Conservation (phyloP, 64 coral and sea anemone genomes). For the Pocillopora verrucosa region DNA sequence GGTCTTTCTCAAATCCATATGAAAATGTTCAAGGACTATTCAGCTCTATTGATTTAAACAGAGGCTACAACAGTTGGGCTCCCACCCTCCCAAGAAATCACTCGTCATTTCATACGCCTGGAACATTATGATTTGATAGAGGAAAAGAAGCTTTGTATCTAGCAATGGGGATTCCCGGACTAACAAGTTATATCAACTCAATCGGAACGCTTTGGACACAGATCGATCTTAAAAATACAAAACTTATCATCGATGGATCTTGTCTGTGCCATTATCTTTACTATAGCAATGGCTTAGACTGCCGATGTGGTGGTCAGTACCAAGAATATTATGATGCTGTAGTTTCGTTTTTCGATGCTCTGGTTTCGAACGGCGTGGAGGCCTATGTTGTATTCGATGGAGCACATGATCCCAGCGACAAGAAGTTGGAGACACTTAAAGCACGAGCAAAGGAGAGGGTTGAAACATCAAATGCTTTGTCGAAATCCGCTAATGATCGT, state of each 20-base stretch:
- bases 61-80: not conserved
- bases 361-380: constrained; percentile 32
- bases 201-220: constrained; percentile 50
- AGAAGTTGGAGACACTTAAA: constrained; percentile 65
- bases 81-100: not conserved
- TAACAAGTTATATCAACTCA: constrained; percentile 67
- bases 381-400: constrained; percentile 74
- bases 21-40: not conserved
- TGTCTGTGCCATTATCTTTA: constrained; percentile 62
- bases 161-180: constrained; percentile 70
- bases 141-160: not conserved
- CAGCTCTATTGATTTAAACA: not conserved
- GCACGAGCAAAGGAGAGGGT: constrained; percentile 26
- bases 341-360: constrained; percentile 53
- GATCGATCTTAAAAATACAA: constrained; percentile 53
- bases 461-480: constrained; percentile 15
- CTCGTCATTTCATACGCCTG: not conserved
- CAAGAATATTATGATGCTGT: constrained; percentile 33
- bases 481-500: not conserved
- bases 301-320: constrained; percentile 70
- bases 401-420: constrained; percentile 46
- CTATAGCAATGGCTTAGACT: constrained; percentile 33
- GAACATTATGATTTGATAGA: not conserved
- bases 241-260: constrained; percentile 68
- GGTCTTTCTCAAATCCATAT: not conserved